Conservation (phyloP, 1,140 invertebrate genomes). For the Pogonomyrmex barbatus region DNA sequence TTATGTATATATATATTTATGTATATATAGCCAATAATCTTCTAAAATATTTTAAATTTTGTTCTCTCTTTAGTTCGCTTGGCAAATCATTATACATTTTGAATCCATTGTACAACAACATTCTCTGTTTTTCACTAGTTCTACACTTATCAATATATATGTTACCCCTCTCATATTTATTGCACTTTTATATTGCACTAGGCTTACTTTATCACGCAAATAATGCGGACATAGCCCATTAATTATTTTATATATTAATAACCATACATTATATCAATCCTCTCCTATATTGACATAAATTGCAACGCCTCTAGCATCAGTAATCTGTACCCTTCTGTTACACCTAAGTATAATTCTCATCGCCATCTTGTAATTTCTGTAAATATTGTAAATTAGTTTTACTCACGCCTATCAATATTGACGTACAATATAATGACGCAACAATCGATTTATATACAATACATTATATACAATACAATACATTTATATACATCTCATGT, state of each 20-base stretch:
- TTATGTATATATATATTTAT: too few relatives aligned
- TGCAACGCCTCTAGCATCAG: background rate
- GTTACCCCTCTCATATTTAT: too few relatives aligned
- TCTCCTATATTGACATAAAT: conserved; percentile 8
- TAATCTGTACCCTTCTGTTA: background rate
- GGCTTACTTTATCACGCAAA: background rate
- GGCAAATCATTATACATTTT: too few relatives aligned
- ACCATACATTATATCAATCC: conserved; percentile 13
- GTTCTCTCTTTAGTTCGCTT: too few relatives aligned
- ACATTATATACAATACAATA: too few relatives aligned
- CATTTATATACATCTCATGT: conserved; percentile 1
- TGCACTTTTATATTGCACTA: background rate
- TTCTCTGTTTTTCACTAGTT: too few relatives aligned
- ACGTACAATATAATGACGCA: background rate
- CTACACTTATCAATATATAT: background rate
- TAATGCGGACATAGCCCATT: background rate
- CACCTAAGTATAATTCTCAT: conserved; percentile 30
- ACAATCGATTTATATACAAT: background rate
- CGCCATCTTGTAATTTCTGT: background rate
- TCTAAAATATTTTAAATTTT: too few relatives aligned
- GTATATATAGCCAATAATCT: too few relatives aligned
- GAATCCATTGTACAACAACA: too few relatives aligned
- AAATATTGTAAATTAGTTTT: background rate
- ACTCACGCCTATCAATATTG: background rate
- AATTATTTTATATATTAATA: background rate